These are phyloP conservation scores for Drosophila bipectinata DNA, from an alignment of 1,140 invertebrate species.

Conservation along the genomic window DNA sequence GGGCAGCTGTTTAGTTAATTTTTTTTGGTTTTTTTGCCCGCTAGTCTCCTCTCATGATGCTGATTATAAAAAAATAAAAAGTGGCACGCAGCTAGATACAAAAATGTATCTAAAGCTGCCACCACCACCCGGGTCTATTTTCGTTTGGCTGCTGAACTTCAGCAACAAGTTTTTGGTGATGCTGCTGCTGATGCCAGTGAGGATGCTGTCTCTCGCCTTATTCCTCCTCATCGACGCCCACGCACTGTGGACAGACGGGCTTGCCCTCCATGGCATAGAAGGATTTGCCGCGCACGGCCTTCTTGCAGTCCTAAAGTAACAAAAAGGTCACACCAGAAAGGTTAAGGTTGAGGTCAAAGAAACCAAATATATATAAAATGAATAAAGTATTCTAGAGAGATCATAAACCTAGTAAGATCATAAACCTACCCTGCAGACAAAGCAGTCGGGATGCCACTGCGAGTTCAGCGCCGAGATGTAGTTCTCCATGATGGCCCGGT, in stretches of 20 bases:
- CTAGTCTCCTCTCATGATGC: constrained; percentile 24
- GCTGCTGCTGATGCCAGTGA: constrained; percentile 16
- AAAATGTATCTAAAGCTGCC: constrained; percentile 54
- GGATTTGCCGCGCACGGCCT: constrained; percentile 94
- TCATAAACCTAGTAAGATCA: not conserved
- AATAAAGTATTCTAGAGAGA: no score
- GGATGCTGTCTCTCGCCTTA: constrained; percentile 78
- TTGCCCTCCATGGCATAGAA: constrained; percentile 98
- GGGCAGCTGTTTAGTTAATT: constrained; percentile 32
- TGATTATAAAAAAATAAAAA: constrained; percentile 37
- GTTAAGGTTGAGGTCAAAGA: constrained; percentile 12
- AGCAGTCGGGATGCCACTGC: constrained; percentile 99
- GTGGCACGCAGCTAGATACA: constrained; percentile 60
- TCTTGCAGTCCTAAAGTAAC: constrained; percentile 93
- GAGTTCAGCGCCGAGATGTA: constrained; percentile 99
- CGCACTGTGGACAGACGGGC: constrained; percentile 94
- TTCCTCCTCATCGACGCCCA: constrained; percentile 94
- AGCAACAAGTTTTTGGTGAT: constrained; percentile 40
- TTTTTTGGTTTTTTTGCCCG: constrained; percentile 9
- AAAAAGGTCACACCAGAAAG: constrained; percentile 34
- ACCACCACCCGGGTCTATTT: constrained; percentile 42
- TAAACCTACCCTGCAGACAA: constrained; percentile 98
- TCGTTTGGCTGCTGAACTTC: constrained; percentile 59
- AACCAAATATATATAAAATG: no score
- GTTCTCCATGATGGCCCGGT: constrained; percentile 98